Evolutionary conservation across 2,113 vertebrate species (phyloP), one percentile per base, ranked within the genome.

Genomic region (Myrmecophaga tridactyla): DNA sequence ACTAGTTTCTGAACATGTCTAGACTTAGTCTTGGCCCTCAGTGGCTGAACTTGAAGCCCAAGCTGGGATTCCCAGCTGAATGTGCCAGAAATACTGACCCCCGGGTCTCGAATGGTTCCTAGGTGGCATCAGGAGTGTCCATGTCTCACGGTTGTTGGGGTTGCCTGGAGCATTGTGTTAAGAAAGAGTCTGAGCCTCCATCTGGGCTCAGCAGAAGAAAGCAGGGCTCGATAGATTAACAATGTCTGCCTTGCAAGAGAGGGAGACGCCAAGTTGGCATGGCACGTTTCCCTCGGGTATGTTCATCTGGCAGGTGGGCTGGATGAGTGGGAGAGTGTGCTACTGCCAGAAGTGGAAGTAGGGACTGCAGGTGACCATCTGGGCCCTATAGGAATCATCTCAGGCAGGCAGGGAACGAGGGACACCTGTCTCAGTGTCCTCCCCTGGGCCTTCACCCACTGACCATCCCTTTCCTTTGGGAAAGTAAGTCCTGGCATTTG

Each of bases 251-350:
- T 0, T 0, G 67, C 31, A 2, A 15, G 58, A 18, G 8, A 25
- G 48, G 53, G 70, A 43, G 69, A 31, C 7, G 0, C 4, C 5
- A 25, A 31, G 18, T 48, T 34, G 41, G 0, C 0, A 0, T 14
- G 14, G 15, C 15, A 1, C 6, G 1, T 15, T 17, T 53, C 43
- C 29, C 0, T 21, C n/a, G 2, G 17, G 8, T 25, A 1, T 34
- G 11, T 48, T 80, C 25, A 1, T 58, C 25, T 27, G 72, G 27
- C 48, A n/a, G 46, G 36, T 2, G 29, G 4, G 12, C 80, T 65
- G 0, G n/a, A n/a, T n/a, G n/a, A n/a, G n/a, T n/a, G n/a, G n/a
- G n/a, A n/a, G n/a, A n/a, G n/a, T n/a, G n/a, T n/a, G n/a, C n/a
- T n/a, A n/a, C n/a, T n/a, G 8, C 43, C 86, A 25, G 46, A 46